A percentile compares a stretch with the other conserved stretches of the same genome.
phyloP scores from a whole-genome alignment of 92 coral and sea anemone genomes.

The Epizoanthus fatuus region DNA sequence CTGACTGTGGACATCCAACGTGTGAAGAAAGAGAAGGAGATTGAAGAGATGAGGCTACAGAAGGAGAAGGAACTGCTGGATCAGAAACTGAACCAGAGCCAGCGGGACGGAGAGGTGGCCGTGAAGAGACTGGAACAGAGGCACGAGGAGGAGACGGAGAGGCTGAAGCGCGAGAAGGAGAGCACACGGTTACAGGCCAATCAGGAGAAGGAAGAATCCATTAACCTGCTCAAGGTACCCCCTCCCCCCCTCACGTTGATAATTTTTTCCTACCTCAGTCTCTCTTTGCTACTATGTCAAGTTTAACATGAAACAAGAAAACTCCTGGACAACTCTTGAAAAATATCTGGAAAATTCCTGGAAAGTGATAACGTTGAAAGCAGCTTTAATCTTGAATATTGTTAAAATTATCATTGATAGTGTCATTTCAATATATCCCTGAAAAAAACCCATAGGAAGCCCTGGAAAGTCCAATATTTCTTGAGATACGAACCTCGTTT shows the following conservation, averaged over 20 bases:
- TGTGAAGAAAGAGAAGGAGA: slow-evolving; percentile 96
- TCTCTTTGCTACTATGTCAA: not conserved
- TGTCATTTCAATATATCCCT: too few species aligned
- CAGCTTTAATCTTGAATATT: too few species aligned
- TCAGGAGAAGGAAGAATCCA: slow-evolving; percentile 93
- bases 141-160: slow-evolving; percentile 90
- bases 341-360: too few species aligned
- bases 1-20: slow-evolving; percentile 95
- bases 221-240: slow-evolving; percentile 73
- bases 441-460: too few species aligned
- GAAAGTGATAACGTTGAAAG: too few species aligned
- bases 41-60: slow-evolving; percentile 90
- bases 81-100: slow-evolving; percentile 88
- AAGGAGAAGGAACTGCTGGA: slow-evolving; percentile 93
- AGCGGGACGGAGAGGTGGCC: slow-evolving; percentile 95
- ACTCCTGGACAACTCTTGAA: too few species aligned
- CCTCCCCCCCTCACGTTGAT: slow-evolving; percentile 23
- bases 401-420: too few species aligned
- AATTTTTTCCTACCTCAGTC: not conserved
- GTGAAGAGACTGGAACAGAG: slow-evolving; percentile 92
- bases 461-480: too few species aligned
- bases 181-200: slow-evolving; percentile 85
- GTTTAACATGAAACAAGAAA: too few species aligned
- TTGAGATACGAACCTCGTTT: too few species aligned
- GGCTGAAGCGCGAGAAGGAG: slow-evolving; percentile 92